Percentiles rank a stretch among this genome's conserved stretches.
Evolutionary conservation across 2,888 invertebrate species (phyloP).

Genomic region (Diplazon laetatorius): DNA sequence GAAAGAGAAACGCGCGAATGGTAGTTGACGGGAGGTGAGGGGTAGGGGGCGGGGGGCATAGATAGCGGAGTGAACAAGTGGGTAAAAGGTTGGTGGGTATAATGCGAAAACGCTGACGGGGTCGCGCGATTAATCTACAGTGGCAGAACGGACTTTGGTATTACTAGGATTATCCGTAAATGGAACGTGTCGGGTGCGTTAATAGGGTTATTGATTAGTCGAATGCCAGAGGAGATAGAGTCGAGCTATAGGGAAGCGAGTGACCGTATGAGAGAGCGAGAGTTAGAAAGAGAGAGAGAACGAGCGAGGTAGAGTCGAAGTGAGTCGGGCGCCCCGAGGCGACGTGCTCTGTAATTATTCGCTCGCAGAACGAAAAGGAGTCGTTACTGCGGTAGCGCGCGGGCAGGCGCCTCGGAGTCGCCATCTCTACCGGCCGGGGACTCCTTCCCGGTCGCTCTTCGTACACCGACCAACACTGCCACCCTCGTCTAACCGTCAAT

Average conservation of each 20-base stretch:
- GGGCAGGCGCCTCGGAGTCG: slow-evolving; percentile 73
- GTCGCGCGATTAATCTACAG: slow-evolving; percentile 54
- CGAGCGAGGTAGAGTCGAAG: slow-evolving; percentile 10
- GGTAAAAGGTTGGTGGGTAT: slow-evolving; percentile 16
- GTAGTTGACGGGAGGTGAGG: slow-evolving; percentile 44
- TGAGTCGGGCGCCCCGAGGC: slow-evolving; percentile 57
- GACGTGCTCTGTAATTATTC: slow-evolving; percentile 73
- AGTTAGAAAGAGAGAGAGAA: slow-evolving; percentile 13
- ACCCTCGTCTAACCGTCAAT: slow-evolving; percentile 68
- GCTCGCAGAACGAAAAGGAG: slow-evolving; percentile 71
- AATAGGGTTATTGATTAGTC: slow-evolving; percentile 75
- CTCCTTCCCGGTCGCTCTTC: slow-evolving; percentile 53
- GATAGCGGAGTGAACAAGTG: slow-evolving; percentile 58
- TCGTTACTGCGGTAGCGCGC: slow-evolving; percentile 69
- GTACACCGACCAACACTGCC: slow-evolving; percentile 45
- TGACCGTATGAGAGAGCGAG: no score
- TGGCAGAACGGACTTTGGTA: slow-evolving; percentile 64
- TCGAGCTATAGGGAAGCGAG: slow-evolving; percentile 27
- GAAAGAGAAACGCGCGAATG: slow-evolving; percentile 19
- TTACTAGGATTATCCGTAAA: slow-evolving; percentile 69
- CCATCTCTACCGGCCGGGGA: slow-evolving; percentile 61
- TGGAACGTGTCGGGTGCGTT: slow-evolving; percentile 71
- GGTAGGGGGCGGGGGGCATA: slow-evolving; percentile 14
- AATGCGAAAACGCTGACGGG: slow-evolving; percentile 60
- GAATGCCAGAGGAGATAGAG: slow-evolving; percentile 66